These are phyloP conservation scores for Chinchilla lanigera DNA, from an alignment of 2,113 vertebrate genomes.

Conservation along the genomic window DNA sequence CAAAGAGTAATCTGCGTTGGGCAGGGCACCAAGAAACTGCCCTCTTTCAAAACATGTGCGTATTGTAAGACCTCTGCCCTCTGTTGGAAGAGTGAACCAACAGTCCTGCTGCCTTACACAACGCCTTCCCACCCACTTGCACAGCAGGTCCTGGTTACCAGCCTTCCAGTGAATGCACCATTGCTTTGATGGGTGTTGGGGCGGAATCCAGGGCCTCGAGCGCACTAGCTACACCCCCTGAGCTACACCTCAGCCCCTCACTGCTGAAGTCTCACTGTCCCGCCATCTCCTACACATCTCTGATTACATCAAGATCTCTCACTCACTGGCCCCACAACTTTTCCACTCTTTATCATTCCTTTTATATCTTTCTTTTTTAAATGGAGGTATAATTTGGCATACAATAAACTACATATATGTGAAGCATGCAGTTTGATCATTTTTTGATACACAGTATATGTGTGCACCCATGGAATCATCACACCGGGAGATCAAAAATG, in stretches of 20 bases:
- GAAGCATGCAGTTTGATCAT: neutral
- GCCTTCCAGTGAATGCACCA: neutral
- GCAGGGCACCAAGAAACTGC: neutral
- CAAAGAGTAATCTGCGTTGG: neutral
- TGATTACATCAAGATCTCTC: neutral
- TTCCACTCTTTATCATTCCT: neutral
- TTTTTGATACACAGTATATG: neutral
- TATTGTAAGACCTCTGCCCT: neutral
- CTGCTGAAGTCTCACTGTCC: neutral
- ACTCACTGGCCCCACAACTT: neutral
- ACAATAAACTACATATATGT: neutral
- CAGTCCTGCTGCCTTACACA: no score
- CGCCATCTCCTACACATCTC: neutral
- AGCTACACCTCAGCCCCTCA: neutral
- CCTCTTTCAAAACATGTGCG: neutral
- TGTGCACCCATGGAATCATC: neutral
- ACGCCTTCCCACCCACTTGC: neutral
- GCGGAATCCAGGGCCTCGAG: neutral
- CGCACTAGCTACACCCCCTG: neutral
- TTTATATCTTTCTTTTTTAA: neutral
- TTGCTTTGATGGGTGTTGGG: neutral
- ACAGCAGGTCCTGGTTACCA: neutral
- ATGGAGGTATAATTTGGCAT: neutral
- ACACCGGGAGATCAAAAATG: neutral
- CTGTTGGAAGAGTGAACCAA: neutral